These are phyloP conservation scores for Leptinotarsa defecta DNA, from an alignment of 1,140 invertebrate genomes.

Conservation along the genomic window DNA sequence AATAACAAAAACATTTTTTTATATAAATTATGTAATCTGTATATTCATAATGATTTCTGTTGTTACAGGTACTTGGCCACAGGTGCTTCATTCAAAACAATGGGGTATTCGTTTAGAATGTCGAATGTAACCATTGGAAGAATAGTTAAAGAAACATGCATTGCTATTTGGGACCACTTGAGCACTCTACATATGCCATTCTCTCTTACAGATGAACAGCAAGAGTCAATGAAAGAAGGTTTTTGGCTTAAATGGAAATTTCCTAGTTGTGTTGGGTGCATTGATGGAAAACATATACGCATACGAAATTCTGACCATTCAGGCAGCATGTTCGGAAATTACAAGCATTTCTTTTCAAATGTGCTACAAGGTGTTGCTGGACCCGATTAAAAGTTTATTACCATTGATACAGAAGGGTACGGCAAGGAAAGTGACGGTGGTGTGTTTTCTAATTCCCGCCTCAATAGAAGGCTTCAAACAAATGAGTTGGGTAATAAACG, in stretches of 20 bases:
- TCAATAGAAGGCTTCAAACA: constrained; percentile 24
- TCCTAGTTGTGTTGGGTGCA: constrained; percentile 57
- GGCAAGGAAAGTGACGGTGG: constrained; percentile 55
- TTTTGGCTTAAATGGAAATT: constrained; percentile 57
- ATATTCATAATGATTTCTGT: neutral
- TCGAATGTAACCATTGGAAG: constrained; percentile 5
- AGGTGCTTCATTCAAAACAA: constrained; percentile 12
- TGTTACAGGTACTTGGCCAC: constrained; percentile 26
- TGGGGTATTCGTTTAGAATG: neutral
- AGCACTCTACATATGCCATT: neutral
- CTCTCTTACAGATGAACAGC: neutral
- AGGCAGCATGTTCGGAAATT: constrained; percentile 56
- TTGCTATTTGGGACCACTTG: constrained; percentile 24
- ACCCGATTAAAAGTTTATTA: constrained; percentile 55
- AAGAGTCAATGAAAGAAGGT: constrained; percentile 24
- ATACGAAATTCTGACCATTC: constrained; percentile 47
- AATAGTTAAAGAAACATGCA: constrained; percentile 26
- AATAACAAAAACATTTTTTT: no score
- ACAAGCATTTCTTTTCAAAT: constrained; percentile 40
- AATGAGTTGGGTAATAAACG: constrained; percentile 12
- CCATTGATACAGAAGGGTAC: constrained; percentile 56
- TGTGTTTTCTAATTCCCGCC: constrained; percentile 38
- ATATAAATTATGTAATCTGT: no score
- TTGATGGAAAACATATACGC: constrained; percentile 58
- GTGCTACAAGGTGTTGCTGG: constrained; percentile 59